Evolutionary conservation across 2,888 invertebrate genomes (phyloP).

Genomic region (Coleophora deauratella): DNA sequence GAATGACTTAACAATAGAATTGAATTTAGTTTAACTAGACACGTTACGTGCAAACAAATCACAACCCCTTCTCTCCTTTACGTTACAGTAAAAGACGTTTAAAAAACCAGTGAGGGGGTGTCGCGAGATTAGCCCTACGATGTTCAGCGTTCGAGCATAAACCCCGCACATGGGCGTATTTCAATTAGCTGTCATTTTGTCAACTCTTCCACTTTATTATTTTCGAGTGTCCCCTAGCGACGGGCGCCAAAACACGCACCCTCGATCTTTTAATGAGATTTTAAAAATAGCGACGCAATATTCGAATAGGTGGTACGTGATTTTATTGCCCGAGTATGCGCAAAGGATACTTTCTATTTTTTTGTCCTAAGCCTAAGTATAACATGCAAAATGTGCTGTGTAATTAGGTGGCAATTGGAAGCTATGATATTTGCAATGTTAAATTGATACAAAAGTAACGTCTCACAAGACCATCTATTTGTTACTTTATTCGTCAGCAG

Average conservation of each 20-base stretch:
- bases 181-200: conserved; percentile 72
- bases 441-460: too few relatives aligned
- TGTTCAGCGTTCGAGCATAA: conserved; percentile 46
- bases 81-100: conserved; percentile 31
- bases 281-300: conserved; percentile 12
- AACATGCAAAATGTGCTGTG: too few relatives aligned
- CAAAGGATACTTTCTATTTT: too few relatives aligned
- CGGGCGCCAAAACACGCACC: conserved; percentile 17
- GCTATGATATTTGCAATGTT: too few relatives aligned
- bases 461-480: too few relatives aligned
- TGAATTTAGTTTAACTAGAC: too few relatives aligned
- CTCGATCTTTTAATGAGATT: conserved; percentile 10
- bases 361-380: too few relatives aligned
- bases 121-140: conserved; percentile 59
- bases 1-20: too few relatives aligned
- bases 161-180: conserved; percentile 66
- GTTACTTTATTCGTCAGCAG: too few relatives aligned
- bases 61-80: conserved; percentile 46
- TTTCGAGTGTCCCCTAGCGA: conserved; percentile 28
- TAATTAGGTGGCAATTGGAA: too few relatives aligned
- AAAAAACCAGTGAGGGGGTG: conserved; percentile 40
- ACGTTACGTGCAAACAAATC: conserved; percentile 35
- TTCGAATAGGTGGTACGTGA: conserved; percentile 9
- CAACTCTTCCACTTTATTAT: conserved; percentile 51
- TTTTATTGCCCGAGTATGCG: not conserved